These are phyloP conservation scores for Anagyrus pseudococci DNA, from an alignment of 2,888 invertebrate species.

Conservation along the genomic window DNA sequence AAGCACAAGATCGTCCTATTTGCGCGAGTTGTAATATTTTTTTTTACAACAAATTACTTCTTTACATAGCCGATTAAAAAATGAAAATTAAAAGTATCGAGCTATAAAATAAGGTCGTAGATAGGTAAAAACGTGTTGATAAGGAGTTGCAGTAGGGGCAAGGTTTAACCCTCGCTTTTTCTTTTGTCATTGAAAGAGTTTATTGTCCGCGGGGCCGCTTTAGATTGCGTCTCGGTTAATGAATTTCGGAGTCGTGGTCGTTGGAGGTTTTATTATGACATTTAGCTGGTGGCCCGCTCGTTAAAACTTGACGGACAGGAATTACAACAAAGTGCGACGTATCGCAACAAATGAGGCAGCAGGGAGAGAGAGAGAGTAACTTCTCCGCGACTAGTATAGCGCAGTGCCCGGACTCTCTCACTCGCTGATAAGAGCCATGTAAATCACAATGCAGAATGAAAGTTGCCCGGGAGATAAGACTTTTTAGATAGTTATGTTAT, in stretches of 20 bases:
- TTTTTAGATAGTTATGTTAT: slow-evolving; percentile 20
- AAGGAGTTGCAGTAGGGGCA: too few species aligned
- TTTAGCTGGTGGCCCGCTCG: not conserved
- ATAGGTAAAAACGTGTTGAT: too few species aligned
- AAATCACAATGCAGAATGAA: slow-evolving; percentile 19
- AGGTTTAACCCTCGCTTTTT: too few species aligned
- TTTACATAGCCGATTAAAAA: too few species aligned
- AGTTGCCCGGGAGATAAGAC: slow-evolving; percentile 13
- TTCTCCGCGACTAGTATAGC: not conserved
- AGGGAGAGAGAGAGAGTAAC: not conserved
- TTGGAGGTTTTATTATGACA: slow-evolving; percentile 22
- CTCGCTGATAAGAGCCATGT: slow-evolving; percentile 5
- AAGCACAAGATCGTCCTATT: too few species aligned
- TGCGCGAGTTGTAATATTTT: too few species aligned
- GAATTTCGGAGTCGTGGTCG: slow-evolving; percentile 30
- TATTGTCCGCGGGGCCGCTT: slow-evolving; percentile 1
- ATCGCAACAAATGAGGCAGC: not conserved
- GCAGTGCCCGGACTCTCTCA: not conserved
- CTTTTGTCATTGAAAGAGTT: too few species aligned
- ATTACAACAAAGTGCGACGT: slow-evolving; percentile 25
- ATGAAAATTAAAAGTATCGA: too few species aligned
- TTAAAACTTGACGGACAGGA: slow-evolving; percentile 15
- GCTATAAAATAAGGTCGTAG: too few species aligned
- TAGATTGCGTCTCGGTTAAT: slow-evolving; percentile 34
- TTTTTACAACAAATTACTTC: too few species aligned